A percentile compares a stretch with the other conserved stretches of the same genome.
These are phyloP conservation scores for Trichogramma pretiosum DNA, from an alignment of 1,140 invertebrate genomes.

Conservation along the genomic window DNA sequence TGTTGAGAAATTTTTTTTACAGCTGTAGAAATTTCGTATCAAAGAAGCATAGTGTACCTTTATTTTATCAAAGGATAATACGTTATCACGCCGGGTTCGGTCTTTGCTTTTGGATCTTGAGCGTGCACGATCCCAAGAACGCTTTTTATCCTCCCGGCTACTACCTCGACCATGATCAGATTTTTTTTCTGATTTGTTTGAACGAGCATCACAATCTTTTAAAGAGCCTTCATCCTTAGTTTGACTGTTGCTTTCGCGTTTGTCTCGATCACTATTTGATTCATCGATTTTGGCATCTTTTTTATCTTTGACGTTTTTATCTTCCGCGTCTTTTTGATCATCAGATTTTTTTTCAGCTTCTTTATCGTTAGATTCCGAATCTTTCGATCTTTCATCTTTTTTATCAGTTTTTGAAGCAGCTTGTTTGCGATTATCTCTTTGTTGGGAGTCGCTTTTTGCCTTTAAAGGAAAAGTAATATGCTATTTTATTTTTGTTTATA, in stretches of 20 bases:
- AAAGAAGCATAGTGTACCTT: conserved; percentile 50
- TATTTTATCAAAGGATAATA: conserved; percentile 58
- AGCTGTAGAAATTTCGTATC: no score
- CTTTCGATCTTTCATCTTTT: conserved; percentile 40
- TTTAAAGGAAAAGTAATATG: conserved; percentile 14
- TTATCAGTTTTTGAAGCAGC: conserved; percentile 37
- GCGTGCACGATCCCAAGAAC: conserved; percentile 37
- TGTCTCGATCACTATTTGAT: conserved; percentile 19
- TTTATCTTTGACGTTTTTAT: conserved; percentile 37
- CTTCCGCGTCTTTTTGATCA: conserved; percentile 40
- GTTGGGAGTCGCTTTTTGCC: conserved; percentile 41
- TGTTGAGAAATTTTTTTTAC: no score
- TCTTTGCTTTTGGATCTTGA: conserved; percentile 39
- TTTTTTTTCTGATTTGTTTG: conserved; percentile 40
- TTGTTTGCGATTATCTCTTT: conserved; percentile 41
- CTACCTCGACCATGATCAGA: conserved; percentile 37
- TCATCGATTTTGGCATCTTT: conserved; percentile 23
- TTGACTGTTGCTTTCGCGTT: conserved; percentile 25
- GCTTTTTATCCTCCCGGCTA: conserved; percentile 35
- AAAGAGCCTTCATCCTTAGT: conserved; percentile 35
- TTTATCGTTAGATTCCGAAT: conserved; percentile 17
- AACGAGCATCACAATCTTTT: conserved; percentile 39
- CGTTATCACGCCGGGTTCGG: conserved; percentile 43
- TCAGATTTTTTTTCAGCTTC: conserved; percentile 23
- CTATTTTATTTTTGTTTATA: conserved; percentile 37